A percentile compares a stretch with the other conserved stretches of the same genome.
Conservation (phyloP, 92 coral and sea anemone species). For the Pocillopora meandrina region DNA sequence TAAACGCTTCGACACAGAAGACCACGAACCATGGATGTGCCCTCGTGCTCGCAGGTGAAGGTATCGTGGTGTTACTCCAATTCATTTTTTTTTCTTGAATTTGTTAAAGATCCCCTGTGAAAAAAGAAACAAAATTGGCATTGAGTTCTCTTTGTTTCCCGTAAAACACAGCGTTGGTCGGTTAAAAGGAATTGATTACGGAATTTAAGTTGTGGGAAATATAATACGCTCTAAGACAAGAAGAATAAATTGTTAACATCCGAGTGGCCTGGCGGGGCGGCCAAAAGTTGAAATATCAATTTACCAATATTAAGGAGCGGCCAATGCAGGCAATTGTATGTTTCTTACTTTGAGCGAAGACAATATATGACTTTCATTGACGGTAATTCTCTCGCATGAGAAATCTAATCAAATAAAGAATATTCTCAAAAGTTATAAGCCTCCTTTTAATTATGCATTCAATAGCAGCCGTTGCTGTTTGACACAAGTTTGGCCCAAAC, state of each 20-base stretch:
- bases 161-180: not conserved
- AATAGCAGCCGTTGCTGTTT: constrained; percentile 7
- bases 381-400: not conserved
- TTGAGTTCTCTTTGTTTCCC: constrained; percentile 1
- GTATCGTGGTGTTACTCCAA: not conserved
- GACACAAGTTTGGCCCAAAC: not conserved
- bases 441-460: not conserved
- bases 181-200: constrained; percentile 4
- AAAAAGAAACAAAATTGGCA: not conserved
- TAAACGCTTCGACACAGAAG: constrained; percentile 26
- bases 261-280: not conserved
- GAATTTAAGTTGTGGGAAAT: not conserved
- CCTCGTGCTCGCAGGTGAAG: not conserved
- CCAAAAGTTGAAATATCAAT: not conserved
- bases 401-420: constrained; percentile 3
- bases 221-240: not conserved
- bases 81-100: constrained; percentile 19
- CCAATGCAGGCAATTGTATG: not conserved
- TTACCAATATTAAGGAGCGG: not conserved
- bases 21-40: constrained; percentile 35
- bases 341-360: not conserved
- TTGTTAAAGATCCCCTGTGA: not conserved
- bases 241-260: not conserved
- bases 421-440: not conserved
- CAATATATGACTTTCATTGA: not conserved